phyloP scores from a whole-genome alignment of 2,113 vertebrate genomes.

The Pachyramphus minor region DNA sequence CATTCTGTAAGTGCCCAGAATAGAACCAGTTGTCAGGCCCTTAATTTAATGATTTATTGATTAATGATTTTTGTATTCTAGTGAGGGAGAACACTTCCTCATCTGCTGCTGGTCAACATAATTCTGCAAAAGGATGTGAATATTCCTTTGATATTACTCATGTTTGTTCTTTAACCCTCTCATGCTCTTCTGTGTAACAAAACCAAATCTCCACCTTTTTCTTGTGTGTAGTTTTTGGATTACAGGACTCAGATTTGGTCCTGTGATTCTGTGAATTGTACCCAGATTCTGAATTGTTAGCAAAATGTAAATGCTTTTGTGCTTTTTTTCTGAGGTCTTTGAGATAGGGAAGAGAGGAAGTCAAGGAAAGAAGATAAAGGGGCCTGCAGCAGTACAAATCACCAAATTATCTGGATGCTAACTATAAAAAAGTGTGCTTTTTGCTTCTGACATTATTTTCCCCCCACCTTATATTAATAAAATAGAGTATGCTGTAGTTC shows the following conservation, averaged over 20 bases:
- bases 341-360: not conserved
- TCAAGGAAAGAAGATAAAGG: not conserved
- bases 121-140: not conserved
- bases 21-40: not conserved
- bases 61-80: constrained; percentile 31
- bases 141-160: not conserved
- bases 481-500: not conserved
- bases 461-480: not conserved
- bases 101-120: not conserved
- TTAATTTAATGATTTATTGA: constrained; percentile 53
- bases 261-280: not conserved
- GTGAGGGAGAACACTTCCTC: not conserved
- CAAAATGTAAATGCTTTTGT: not conserved
- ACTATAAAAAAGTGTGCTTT: not conserved
- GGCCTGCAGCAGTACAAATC: not conserved
- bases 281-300: not conserved
- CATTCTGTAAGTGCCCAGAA: not conserved
- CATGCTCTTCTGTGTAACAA: not conserved
- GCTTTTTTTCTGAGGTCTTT: not conserved
- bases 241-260: not conserved
- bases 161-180: not conserved
- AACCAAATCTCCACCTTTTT: not conserved
- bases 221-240: not conserved
- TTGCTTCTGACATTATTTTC: not conserved
- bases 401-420: not conserved